Evolutionary conservation across 2,888 invertebrate species (phyloP).

Genomic region (Philonicus albiceps): DNA sequence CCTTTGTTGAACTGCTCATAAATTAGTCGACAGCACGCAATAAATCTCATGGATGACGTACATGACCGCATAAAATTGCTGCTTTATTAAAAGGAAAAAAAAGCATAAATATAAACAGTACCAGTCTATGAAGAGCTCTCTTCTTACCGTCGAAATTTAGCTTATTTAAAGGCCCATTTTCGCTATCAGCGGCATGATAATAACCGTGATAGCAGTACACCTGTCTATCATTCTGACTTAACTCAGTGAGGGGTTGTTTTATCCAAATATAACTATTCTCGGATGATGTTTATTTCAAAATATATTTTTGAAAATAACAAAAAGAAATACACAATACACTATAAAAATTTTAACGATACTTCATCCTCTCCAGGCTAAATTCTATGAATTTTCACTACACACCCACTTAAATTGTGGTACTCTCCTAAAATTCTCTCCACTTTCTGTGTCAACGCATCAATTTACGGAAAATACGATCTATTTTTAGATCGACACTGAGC

Average conservation of each 20-base stretch:
- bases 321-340: background rate
- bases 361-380: background rate
- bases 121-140: background rate
- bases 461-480: slow-evolving; percentile 13
- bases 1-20: background rate
- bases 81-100: background rate
- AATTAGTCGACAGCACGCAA: background rate
- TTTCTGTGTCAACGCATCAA: background rate
- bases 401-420: background rate
- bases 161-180: background rate
- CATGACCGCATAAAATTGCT: background rate
- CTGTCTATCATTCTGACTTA: background rate
- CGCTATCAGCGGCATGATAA: background rate
- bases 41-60: background rate
- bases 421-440: background rate
- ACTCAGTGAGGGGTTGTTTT: background rate
- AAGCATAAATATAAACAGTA: background rate
- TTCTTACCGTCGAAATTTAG: background rate
- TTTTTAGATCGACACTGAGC: background rate
- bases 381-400: background rate
- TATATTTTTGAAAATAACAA: background rate
- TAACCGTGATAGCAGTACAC: background rate
- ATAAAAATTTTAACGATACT: background rate
- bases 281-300: background rate
- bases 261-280: background rate